Conservation (phyloP, 2,113 vertebrate genomes). For the Syngnathus scovelli region DNA sequence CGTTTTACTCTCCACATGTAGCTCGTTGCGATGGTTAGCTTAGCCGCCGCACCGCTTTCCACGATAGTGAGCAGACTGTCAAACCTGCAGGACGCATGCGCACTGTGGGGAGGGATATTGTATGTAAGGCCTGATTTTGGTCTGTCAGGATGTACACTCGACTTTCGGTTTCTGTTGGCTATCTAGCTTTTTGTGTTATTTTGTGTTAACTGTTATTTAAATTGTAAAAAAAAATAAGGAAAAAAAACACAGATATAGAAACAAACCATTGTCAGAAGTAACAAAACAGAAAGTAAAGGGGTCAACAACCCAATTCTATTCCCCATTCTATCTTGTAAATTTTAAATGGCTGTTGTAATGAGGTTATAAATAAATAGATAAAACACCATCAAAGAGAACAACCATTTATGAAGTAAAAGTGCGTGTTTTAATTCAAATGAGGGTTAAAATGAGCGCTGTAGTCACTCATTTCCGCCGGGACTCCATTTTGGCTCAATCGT, state of each 20-base stretch:
- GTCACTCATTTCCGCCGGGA: neutral
- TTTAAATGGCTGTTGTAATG: neutral
- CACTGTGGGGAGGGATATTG: accelerated
- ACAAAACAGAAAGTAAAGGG: no score
- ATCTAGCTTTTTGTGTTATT: no score
- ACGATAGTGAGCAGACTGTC: slow-evolving; percentile 55
- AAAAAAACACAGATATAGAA: no score
- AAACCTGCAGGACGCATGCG: slow-evolving; percentile 62
- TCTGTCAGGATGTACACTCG: slow-evolving; percentile 16
- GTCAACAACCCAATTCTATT: no score
- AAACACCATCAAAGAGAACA: neutral
- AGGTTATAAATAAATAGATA: neutral
- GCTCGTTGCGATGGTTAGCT: slow-evolving; percentile 66
- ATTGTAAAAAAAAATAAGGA: no score
- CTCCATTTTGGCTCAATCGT: slow-evolving; percentile 59
- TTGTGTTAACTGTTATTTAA: no score
- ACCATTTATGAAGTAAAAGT: neutral
- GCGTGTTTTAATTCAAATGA: neutral
- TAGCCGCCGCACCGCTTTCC: slow-evolving; percentile 58
- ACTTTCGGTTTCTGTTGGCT: no score
- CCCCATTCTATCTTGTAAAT: no score
- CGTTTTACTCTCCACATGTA: slow-evolving; percentile 79
- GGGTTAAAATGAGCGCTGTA: neutral
- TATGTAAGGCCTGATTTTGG: neutral
- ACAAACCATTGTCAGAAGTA: no score